phyloP scores from a whole-genome alignment of 2,888 invertebrate genomes.

The Cantharis rustica region DNA sequence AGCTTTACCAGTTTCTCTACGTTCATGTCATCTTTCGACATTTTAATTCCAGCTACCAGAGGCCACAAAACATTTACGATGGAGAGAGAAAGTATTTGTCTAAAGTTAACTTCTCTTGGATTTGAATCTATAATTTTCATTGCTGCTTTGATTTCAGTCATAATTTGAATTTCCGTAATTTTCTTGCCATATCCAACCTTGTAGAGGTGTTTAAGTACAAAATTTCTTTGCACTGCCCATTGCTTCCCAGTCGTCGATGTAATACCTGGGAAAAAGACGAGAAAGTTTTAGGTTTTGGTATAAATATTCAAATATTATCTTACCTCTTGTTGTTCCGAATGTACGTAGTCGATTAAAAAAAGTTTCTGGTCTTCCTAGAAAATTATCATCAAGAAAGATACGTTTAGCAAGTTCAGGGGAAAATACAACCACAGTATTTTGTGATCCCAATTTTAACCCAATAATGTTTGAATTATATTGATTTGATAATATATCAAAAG shows the following conservation, averaged over 20 bases:
- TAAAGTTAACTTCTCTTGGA: slow-evolving; percentile 43
- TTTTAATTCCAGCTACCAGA: slow-evolving; percentile 58
- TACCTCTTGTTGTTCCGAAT: slow-evolving; percentile 65
- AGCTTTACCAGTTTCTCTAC: slow-evolving; percentile 57
- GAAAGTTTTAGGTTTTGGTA: too few species aligned
- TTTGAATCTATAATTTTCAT: slow-evolving; percentile 34
- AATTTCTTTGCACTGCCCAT: slow-evolving; percentile 61
- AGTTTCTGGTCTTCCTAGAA: slow-evolving; percentile 68
- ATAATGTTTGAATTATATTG: slow-evolving; percentile 60
- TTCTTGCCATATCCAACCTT: slow-evolving; percentile 60
- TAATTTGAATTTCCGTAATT: slow-evolving; percentile 54
- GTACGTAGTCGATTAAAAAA: slow-evolving; percentile 67
- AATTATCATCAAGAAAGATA: slow-evolving; percentile 63
- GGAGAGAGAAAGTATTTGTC: slow-evolving; percentile 58
- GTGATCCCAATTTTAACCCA: slow-evolving; percentile 63
- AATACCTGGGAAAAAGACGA: slow-evolving; percentile 55
- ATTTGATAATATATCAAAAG: slow-evolving; percentile 57
- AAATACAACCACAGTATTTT: slow-evolving; percentile 61
- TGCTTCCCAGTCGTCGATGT: slow-evolving; percentile 62
- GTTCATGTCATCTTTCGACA: slow-evolving; percentile 55
- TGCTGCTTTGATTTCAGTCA: slow-evolving; percentile 59
- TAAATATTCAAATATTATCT: neutral
- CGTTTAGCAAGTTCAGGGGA: slow-evolving; percentile 60
- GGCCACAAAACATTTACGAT: slow-evolving; percentile 71
- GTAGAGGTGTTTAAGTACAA: slow-evolving; percentile 58